Evolutionary conservation across 1,140 invertebrate genomes (phyloP).

Genomic region (Aphidius gifuensis): DNA sequence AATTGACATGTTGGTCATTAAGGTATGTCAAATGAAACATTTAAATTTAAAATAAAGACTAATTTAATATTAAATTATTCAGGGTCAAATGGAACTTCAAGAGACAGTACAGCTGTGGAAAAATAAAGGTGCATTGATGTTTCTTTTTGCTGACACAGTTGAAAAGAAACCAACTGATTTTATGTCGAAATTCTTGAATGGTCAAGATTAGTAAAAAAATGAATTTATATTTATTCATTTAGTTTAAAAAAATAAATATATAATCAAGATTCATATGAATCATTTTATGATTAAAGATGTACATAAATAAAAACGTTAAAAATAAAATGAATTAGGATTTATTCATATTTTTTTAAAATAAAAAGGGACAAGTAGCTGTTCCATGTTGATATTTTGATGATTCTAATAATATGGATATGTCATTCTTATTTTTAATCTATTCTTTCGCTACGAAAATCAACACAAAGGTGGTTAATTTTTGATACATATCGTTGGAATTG

Average conservation of each 20-base stretch:
- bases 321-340: too few relatives aligned
- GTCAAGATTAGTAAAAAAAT: constrained; percentile 55
- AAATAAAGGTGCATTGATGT: constrained; percentile 81
- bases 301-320: constrained; percentile 5
- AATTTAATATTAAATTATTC: constrained; percentile 34
- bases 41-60: neutral
- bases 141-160: constrained; percentile 79
- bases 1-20: constrained; percentile 87
- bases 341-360: too few relatives aligned
- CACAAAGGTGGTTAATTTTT: too few relatives aligned
- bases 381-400: too few relatives aligned
- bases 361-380: too few relatives aligned
- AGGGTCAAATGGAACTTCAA: constrained; percentile 93
- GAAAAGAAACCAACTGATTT: constrained; percentile 87
- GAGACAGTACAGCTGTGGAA: constrained; percentile 86
- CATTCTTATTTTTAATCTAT: too few relatives aligned
- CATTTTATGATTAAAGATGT: constrained; percentile 16
- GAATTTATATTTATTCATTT: constrained; percentile 23
- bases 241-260: constrained; percentile 1
- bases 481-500: too few relatives aligned
- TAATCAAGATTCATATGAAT: constrained; percentile 10
- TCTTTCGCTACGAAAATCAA: too few relatives aligned
- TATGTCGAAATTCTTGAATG: constrained; percentile 83
- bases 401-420: too few relatives aligned
- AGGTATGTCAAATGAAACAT: constrained; percentile 61